Conservation (phyloP, 1,140 invertebrate species). For the Cecropterus lyciades region DNA sequence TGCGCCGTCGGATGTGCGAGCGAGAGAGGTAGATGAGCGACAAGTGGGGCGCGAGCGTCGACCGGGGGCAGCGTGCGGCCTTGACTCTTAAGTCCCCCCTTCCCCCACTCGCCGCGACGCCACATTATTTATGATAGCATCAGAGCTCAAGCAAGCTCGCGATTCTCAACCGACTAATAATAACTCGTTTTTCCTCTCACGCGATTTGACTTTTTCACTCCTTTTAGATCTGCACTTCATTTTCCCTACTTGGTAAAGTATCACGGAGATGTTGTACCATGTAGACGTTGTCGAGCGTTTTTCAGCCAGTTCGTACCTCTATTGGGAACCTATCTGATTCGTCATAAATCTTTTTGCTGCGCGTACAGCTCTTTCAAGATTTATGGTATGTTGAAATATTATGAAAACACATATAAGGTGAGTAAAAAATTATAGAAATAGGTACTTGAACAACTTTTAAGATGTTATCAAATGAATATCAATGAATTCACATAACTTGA, state of each 20-base stretch:
- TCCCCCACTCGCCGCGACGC: constrained; percentile 64
- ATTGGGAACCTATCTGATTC: constrained; percentile 16
- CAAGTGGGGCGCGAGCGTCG: constrained; percentile 79
- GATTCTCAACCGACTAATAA: constrained; percentile 80
- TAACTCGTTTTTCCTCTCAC: constrained; percentile 83
- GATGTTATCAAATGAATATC: constrained; percentile 40
- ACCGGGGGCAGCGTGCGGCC: constrained; percentile 88
- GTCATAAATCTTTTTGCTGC: constrained; percentile 19
- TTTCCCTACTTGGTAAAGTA: constrained; percentile 44
- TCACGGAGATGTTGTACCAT: not conserved
- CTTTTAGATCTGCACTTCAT: constrained; percentile 45
- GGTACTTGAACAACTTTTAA: constrained; percentile 5
- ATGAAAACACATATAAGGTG: constrained; percentile 15
- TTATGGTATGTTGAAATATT: not conserved
- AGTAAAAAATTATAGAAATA: not conserved
- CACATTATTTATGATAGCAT: constrained; percentile 83
- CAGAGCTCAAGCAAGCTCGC: constrained; percentile 77
- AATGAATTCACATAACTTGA: constrained; percentile 39
- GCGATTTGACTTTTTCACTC: constrained; percentile 73
- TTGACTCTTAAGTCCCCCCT: constrained; percentile 85
- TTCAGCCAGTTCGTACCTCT: not conserved
- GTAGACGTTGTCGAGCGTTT: constrained; percentile 4
- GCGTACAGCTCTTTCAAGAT: not conserved
- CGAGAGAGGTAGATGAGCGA: constrained; percentile 61
- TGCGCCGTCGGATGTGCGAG: constrained; percentile 60